Base-by-base conservation (phyloP, 2,797 vertebrate genomes). In the Echiichthys vipera region DNA sequence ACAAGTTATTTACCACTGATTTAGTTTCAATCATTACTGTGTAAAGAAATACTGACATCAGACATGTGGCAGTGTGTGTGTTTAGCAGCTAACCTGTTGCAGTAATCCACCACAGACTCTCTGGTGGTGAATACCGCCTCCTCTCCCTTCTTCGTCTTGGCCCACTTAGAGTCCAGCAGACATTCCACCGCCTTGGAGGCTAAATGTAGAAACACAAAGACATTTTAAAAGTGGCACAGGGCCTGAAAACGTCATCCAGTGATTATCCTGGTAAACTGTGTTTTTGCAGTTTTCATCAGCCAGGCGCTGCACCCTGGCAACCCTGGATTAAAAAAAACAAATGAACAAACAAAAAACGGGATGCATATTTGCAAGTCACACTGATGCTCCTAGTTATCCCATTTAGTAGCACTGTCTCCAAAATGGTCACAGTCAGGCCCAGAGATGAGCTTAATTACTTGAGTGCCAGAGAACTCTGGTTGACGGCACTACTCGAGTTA, bases 121-220 rank as follows among this genome's bases (percentile, higher is more conserved):
- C 98, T 93, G 77, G 95, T 98, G 84, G 97, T 99, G 91, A 99
- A 99, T 67, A 99, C 81, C 39, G 97, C 96, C 80, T 99, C 97
- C 61, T 99, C 97, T 79, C 96, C 96, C 88, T 99, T 99, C 93
- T 97, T 99, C 15, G 96, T 95, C 83, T 97, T 99, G 81, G 98
- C 96, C 98, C 98, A 99, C 87, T 99, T 99, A 14, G 98, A 99
- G 93, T 99, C 98, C 93, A 99, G 81, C 78, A 99, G 96, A 88
- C 96, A 97, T 88, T 99, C 98, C 86, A 99, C 97, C 20, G 98
- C 98, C 96, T 99, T 99, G 42, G 96, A 99, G 70, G 98, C 98
- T 99, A 79, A 79, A 80, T 73, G 25, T 6, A 37, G 30, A 2
- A 15, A 88, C 12, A 83, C 8, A 83, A 11, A 75, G 30, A 65